Evolutionary conservation across 2,888 invertebrate genomes (phyloP), one percentile per base, ranked within the genome.

Genomic region (Suillia variegata): DNA sequence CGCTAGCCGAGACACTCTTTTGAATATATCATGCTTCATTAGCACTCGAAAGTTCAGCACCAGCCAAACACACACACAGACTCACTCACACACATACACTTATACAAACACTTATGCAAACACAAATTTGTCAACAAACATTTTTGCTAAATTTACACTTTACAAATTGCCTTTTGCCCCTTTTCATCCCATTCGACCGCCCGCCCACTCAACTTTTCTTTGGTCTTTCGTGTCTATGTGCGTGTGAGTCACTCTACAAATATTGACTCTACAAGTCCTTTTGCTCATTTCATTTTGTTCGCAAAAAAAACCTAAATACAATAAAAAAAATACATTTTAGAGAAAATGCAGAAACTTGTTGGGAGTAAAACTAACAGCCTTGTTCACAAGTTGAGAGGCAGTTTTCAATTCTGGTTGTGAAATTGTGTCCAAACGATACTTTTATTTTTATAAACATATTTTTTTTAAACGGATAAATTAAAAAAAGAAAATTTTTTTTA

Each of bases 21-120:
- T 50, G 56, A 64, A 65, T 63, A 64, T 59, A 59, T 63, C 65
- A 66, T 62, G 67, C 64, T 65, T 67, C 65, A 68, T 68, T 68
- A 67, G 65, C 65, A 66, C 63, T 69, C 59, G 57, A 60, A 15
- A 51, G 52, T 21, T 31, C 34, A 56, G 51, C 50, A 13, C 38
- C n/a, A 54, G 47, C n/a, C 50, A 50, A 8, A 21, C n/a, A 50
- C 24, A 50, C 50, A 34, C 52, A 52, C 52, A 34, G 13, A 49
- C 20, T n/a, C 22, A 49, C 31, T 22, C 42, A 17, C 51, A 38
- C 34, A 42, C 45, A 45, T 31, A 17, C 18, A 53, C 26, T 24
- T 45, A 34, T 54, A 60, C 34, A 56, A 24, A 22, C 4, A 33
- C 52, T 34, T 50, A 22, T 49, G 55, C n/a, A n/a, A n/a, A n/a